phyloP scores from a whole-genome alignment of 2,797 vertebrate genomes.

The Pterois miles region DNA sequence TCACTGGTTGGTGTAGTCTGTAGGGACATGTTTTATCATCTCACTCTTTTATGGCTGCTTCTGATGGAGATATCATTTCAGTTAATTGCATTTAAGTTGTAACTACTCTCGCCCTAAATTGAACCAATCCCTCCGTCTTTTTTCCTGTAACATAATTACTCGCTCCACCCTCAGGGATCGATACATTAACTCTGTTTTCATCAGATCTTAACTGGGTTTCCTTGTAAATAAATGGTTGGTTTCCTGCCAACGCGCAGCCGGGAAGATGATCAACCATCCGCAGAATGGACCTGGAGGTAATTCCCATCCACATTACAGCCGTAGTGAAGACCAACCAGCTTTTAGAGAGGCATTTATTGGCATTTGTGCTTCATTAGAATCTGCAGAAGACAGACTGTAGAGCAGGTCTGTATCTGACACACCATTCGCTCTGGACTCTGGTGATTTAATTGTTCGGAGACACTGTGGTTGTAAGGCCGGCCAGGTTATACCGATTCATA shows the following conservation, averaged over 20 bases:
- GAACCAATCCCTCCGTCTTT: neutral
- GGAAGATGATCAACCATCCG: constrained; percentile 10
- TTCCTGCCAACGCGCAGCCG: constrained; percentile 16
- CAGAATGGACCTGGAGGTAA: constrained; percentile 22
- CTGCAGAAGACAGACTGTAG: neutral
- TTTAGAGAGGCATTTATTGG: neutral
- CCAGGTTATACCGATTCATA: neutral
- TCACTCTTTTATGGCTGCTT: neutral
- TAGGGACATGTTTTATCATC: neutral
- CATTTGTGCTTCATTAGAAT: constrained; percentile 10
- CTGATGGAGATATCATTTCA: neutral
- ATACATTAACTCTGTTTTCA: constrained; percentile 5
- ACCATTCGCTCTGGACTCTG: neutral
- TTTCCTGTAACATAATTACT: neutral
- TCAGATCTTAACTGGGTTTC: constrained; percentile 4
- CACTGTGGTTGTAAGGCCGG: neutral
- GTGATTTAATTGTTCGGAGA: neutral
- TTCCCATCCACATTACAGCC: neutral
- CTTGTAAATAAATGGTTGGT: constrained; percentile 21
- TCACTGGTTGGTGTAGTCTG: neutral
- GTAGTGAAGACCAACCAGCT: constrained; percentile 3
- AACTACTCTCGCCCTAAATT: neutral
- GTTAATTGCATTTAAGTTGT: neutral
- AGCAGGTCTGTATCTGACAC: neutral
- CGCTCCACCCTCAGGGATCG: neutral